phyloP scores from a whole-genome alignment of 2,797 vertebrate species.

The Telmatherina bonti region DNA sequence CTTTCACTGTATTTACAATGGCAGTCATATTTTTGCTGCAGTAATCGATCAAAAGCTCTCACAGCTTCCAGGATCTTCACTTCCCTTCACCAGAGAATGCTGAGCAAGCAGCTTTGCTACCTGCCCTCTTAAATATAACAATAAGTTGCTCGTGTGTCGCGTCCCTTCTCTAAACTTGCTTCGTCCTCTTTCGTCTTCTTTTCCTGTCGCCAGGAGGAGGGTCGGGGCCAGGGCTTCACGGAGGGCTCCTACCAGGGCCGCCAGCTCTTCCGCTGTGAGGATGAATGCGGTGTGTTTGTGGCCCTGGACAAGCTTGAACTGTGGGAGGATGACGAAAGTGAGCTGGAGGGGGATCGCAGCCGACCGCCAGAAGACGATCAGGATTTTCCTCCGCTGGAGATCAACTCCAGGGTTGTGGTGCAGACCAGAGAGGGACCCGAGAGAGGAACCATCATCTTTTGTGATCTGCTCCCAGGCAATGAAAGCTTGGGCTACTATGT shows the following conservation, averaged over 20 bases:
- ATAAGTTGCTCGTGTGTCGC: slow-evolving; percentile 34
- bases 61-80: slow-evolving; percentile 50
- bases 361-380: slow-evolving; percentile 89
- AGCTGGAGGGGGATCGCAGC: slow-evolving; percentile 90
- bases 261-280: slow-evolving; percentile 97
- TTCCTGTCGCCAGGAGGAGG: slow-evolving; percentile 90
- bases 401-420: slow-evolving; percentile 96
- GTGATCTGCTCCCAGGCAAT: slow-evolving; percentile 95
- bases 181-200: slow-evolving; percentile 13
- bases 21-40: slow-evolving; percentile 53
- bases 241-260: slow-evolving; percentile 97
- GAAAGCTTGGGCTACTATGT: slow-evolving; percentile 97
- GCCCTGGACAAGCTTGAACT: slow-evolving; percentile 97
- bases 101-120: slow-evolving; percentile 53
- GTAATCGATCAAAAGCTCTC: slow-evolving; percentile 65
- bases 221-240: slow-evolving; percentile 96
- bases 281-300: slow-evolving; percentile 98
- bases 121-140: slow-evolving; percentile 45
- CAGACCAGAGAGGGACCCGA: slow-evolving; percentile 93
- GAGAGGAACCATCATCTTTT: slow-evolving; percentile 97
- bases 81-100: slow-evolving; percentile 43
- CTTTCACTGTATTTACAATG: slow-evolving; percentile 34
- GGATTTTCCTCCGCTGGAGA: slow-evolving; percentile 92
- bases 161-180: slow-evolving; percentile 18
- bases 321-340: slow-evolving; percentile 90